These are phyloP conservation scores for Crax fasciolata DNA, from an alignment of 2,797 vertebrate genomes.

Conservation along the genomic window DNA sequence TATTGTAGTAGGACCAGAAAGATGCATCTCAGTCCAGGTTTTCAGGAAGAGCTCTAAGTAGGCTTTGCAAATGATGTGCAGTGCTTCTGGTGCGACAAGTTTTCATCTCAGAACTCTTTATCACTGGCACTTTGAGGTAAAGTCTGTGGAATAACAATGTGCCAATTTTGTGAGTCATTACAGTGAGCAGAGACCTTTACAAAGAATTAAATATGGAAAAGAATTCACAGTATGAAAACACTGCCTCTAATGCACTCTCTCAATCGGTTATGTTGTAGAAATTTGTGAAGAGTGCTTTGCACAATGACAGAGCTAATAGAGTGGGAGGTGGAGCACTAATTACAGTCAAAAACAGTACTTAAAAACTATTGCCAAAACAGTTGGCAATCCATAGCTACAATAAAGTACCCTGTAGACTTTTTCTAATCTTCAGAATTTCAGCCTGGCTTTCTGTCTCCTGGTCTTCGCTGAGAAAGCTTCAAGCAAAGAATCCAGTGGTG, in stretches of 20 bases:
- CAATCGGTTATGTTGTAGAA: slow-evolving; percentile 13
- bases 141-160: background rate
- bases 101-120: background rate
- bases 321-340: slow-evolving; percentile 32
- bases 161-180: background rate
- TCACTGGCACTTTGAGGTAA: background rate
- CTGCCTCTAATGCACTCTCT: background rate
- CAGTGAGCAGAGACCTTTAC: background rate
- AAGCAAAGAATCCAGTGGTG: background rate
- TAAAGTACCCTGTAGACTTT: background rate
- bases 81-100: background rate
- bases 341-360: slow-evolving; percentile 29
- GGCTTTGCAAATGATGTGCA: background rate
- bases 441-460: background rate
- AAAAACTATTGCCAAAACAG: background rate
- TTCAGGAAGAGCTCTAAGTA: background rate
- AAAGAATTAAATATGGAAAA: background rate
- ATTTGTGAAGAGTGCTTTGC: background rate
- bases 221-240: background rate
- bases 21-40: background rate
- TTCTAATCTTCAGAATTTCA: background rate
- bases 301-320: background rate
- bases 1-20: background rate
- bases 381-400: background rate
- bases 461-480: background rate